Base-by-base conservation (phyloP, 2,113 vertebrate species). In the Reinhardtius hippoglossoides region DNA sequence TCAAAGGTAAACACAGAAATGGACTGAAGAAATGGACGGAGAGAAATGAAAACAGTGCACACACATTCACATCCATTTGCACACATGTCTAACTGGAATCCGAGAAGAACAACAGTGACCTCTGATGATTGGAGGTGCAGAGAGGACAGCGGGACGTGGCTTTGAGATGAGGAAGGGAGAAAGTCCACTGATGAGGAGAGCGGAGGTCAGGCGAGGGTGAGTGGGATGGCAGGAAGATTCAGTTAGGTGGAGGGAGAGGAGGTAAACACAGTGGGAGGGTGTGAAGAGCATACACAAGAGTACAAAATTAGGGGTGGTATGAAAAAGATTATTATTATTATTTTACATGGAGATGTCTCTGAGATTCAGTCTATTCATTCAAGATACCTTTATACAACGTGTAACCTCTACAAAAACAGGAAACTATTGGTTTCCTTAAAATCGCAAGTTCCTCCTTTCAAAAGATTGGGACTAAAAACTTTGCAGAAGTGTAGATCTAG, bases 1-100 rank as follows among this genome's bases (percentile, higher is more conserved):
- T 65, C 58, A 67, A 82, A 89, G 83, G 86, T 87, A 86, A 90
- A 84, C 60, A 83, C 71, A 76, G 71, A 79, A 82, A 84, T 54
- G 48, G 77, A 40, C 54, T 42, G 52, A 73, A n/a, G 14, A 71
- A 61, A 52, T 66, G 48, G 20, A 61, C 9, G 26, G 55, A 50
- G 23, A 27, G 21, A 84, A 42, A 70, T 63, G 35, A 76, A 48
- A 78, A 71, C 35, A 65, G 52, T 24, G 57, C 67, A 63, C 3
- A 62, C 61, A 60, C 27, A 40, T 35, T 13, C 23, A 55, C 21
- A 63, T 26, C 50, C 72, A 27, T 48, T 57, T 35, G 56, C 9
- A 72, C 55, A 69, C 26, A n/a, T 57, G 58, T 59, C 0, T 37
- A 59, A 64, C 50, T 13, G 1, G 1, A 48, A 71, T 67, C 18